Percentiles rank a stretch among this genome's conserved stretches.
Conservation (phyloP, 2,113 vertebrate species). For the Dasyurus viverrinus region DNA sequence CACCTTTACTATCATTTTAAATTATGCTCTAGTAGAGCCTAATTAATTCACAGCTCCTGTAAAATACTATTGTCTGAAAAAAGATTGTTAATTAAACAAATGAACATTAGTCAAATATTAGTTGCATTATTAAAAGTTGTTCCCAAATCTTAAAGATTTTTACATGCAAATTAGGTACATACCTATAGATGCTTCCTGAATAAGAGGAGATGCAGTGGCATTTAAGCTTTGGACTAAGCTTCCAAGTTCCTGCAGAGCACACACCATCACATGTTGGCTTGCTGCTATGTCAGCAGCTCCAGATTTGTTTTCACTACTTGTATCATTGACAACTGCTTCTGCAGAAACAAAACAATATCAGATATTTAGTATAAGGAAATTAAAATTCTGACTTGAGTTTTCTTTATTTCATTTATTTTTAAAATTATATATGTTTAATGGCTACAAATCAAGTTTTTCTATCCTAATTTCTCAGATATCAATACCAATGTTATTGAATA, state of each 20-base stretch:
- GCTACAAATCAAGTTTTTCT: background rate
- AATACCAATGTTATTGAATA: background rate
- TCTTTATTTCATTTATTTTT: conserved; percentile 10
- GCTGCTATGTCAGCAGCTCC: conserved; percentile 96
- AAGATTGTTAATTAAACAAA: background rate
- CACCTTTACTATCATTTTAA: background rate
- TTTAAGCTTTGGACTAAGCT: conserved; percentile 97
- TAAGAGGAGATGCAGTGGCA: conserved; percentile 96
- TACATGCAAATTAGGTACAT: conserved; percentile 44
- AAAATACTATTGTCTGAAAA: background rate
- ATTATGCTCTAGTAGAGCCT: background rate
- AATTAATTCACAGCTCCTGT: background rate
- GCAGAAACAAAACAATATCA: conserved; percentile 66
- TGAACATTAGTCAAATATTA: conserved; percentile 28
- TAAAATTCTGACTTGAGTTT: background rate
- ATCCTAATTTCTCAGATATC: conserved; percentile 4
- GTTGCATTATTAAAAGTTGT: background rate
- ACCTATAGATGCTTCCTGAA: conserved; percentile 98
- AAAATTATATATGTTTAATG: background rate
- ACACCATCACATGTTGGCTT: conserved; percentile 99
- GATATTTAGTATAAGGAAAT: background rate
- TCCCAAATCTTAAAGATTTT: background rate
- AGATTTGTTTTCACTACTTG: conserved; percentile 94
- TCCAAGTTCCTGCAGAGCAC: conserved; percentile 96
- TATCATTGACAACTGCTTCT: conserved; percentile 97